Base-by-base conservation (phyloP, 2,797 vertebrate species). In the Molossus alvarezi region DNA sequence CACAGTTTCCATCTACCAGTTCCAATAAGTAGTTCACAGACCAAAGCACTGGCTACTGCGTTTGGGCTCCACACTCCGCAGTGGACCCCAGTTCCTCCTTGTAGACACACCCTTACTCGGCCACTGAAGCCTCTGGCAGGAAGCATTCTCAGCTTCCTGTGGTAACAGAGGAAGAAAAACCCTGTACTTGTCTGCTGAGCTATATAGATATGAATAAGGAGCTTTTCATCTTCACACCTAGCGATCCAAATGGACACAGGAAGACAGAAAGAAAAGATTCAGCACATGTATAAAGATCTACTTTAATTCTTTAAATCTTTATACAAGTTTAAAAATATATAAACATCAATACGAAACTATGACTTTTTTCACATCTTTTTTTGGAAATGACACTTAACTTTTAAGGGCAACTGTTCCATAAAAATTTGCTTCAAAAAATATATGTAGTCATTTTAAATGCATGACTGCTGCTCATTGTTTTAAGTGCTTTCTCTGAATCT, bases 401-500 rank as follows among this genome's bases (percentile, higher is more conserved):
- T 91, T 51, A 29, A 29, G n/a, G 20, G 29, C 45, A 83, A 81
- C 6, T 81, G 17, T 17, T 41, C 75, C 75, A 51, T 77, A 21
- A 53, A 33, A 67, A 79, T 17, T 60, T 83, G 62, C 41, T 64
- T 62, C 73, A 93, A 81, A 88, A 48, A 58, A n/a, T 48, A 25
- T 12, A 48, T 48, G 17, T 27, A 53, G 33, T 51, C n/a, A 77
- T n/a, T 93, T 71, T 37, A 81, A 91, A 88, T 23, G 37, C 14
- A 37, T 45, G n/a, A 67, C 15, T 41, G 62, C 33, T 87, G 8
- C 18, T 90, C 3, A 29, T 29, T 45, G 92, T 95, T 89, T 12
- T 9, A 94, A 84, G 11, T 71, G 55, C 29, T 85, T 80, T 90
- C 89, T 95, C 69, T 82, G 95, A 97, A 90, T 91, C 17, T n/a